phyloP scores from a whole-genome alignment of 2,888 invertebrate genomes.

The Caenorhabditis sp. region DNA sequence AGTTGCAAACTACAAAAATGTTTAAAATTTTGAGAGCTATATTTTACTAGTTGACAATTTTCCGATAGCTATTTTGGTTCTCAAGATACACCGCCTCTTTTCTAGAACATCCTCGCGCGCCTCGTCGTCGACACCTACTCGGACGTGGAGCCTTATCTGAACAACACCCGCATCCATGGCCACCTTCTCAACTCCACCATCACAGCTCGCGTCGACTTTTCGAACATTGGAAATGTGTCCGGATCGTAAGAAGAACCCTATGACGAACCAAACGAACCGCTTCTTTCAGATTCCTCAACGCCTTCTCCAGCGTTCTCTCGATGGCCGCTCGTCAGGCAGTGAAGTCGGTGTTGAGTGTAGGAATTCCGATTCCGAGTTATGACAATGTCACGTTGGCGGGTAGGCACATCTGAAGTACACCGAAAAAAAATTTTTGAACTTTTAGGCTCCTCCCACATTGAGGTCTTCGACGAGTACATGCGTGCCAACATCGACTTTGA shows the following conservation, averaged over 20 bases:
- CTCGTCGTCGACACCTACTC: constrained; percentile 71
- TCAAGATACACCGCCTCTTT: constrained; percentile 2
- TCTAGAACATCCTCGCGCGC: constrained; percentile 71
- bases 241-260: constrained; percentile 53
- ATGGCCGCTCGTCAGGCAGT: constrained; percentile 71
- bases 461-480: constrained; percentile 64
- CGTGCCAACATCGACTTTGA: constrained; percentile 70
- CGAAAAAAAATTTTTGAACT: constrained; percentile 22
- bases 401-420: background rate
- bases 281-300: constrained; percentile 71
- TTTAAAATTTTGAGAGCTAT: background rate
- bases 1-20: background rate
- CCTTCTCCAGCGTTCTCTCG: constrained; percentile 69
- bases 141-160: constrained; percentile 70
- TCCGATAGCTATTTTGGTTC: background rate
- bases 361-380: constrained; percentile 77
- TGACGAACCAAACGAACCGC: background rate
- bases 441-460: constrained; percentile 64
- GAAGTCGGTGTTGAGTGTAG: constrained; percentile 70
- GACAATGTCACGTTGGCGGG: constrained; percentile 78
- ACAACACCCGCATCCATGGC: constrained; percentile 67
- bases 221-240: constrained; percentile 76
- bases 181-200: constrained; percentile 68
- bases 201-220: constrained; percentile 68
- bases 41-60: no score